Evolutionary conservation across 2,888 invertebrate genomes (phyloP).

Genomic region (Drosophila quasianomalipes): DNA sequence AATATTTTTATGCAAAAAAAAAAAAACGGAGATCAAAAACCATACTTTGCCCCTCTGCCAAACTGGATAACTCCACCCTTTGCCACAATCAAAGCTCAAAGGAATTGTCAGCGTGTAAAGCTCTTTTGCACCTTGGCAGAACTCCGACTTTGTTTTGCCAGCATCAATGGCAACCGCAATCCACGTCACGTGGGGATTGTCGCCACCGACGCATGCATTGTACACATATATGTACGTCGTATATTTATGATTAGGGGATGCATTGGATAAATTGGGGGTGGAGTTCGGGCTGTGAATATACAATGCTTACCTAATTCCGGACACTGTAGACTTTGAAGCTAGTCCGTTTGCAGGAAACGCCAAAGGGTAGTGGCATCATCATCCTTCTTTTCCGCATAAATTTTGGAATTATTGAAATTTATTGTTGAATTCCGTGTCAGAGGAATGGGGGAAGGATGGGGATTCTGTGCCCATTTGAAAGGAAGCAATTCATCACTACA

Average conservation of each 20-base stretch:
- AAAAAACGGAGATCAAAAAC: constrained; percentile 12
- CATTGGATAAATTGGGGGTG: constrained; percentile 21
- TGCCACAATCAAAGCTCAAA: constrained; percentile 65
- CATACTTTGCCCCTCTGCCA: constrained; percentile 17
- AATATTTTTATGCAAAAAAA: constrained; percentile 53
- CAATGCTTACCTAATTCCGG: constrained; percentile 39
- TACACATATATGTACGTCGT: constrained; percentile 16
- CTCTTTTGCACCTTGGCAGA: constrained; percentile 64
- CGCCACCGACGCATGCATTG: constrained; percentile 51
- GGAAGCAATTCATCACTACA: constrained; percentile 37
- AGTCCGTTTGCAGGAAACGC: constrained; percentile 10
- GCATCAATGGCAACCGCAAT: constrained; percentile 60
- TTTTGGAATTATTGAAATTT: constrained; percentile 77
- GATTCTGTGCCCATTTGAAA: constrained; percentile 24
- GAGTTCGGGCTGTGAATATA: constrained; percentile 5
- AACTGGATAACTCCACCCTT: neutral
- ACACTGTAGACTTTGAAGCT: constrained; percentile 64
- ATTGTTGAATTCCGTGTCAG: constrained; percentile 50
- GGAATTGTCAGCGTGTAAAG: constrained; percentile 64
- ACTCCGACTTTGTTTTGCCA: constrained; percentile 17
- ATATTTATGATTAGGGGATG: constrained; percentile 38
- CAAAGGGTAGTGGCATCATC: constrained; percentile 42
- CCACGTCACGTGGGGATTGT: constrained; percentile 59
- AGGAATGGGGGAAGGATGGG: neutral
- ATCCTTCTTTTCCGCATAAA: constrained; percentile 60